Evolutionary conservation across 2,797 vertebrate genomes (phyloP), one percentile per base, ranked within the genome.

Genomic region (Myotis pilosus): DNA sequence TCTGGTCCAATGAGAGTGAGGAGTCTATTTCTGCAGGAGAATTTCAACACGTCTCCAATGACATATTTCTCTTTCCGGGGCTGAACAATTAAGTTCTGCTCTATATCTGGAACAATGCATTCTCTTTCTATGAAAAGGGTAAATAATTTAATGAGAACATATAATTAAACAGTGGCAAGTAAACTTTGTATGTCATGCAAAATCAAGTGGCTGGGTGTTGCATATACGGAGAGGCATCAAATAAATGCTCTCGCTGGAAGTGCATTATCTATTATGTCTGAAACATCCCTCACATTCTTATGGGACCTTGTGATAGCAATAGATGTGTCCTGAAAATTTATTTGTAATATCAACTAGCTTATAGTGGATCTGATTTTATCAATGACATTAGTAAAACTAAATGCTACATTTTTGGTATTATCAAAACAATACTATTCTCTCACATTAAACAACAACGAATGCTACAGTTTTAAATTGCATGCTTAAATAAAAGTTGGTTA

Each of bases 41-140:
- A 98, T 93, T 33, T 93, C 76, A 98, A 78, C 79, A 98, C 95
- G 1, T 78, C 95, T 91, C 97, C 97, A 55, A 85, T 84, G 4
- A 0, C 8, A 19, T 96, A 98, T 82, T 55, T 92, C 0, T 49
- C 11, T 3, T 95, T 0, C 38, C 0, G 88, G 60, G 96, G 97
- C 5, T 0, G 0, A 83, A 82, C 84, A 3, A 0, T 0, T 47
- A 97, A 71, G 0, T 76, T 0, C 1, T 0, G 0, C 22, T 62
- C 49, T 76, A 98, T 1, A 9, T 1, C 0, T 0, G 36, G 95
- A 84, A 92, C 44, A 0, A 2, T 19, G 85, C 98, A 98, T 94
- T 95, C 20, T 36, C 94, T 97, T 86, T 69, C 98, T 98, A 41
- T 17, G 89, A 66, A 47, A 85, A 64, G 41, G 36, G 8, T 36